Evolutionary conservation across 1,140 invertebrate genomes (phyloP), one percentile per base, ranked within the genome.

Genomic region (Sycophila sp.): DNA sequence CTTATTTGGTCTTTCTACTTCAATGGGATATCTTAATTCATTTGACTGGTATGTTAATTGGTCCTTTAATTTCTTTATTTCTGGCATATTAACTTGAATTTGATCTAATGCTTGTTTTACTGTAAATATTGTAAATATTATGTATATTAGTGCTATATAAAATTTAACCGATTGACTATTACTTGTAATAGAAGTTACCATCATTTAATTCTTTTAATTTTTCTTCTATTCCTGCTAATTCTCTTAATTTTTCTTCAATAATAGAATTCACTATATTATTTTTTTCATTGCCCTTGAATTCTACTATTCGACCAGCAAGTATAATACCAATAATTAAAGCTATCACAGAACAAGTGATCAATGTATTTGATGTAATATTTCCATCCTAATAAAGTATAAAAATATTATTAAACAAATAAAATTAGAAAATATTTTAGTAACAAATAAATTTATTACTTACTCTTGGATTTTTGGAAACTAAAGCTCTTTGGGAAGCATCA

Each of bases 201-300:
- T 70, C 49, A 64, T 64, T 56, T 26, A 70, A 47, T 56, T 62
- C 59, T 45, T 56, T 64, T 17, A 70, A 49, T 64, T 58, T 70
- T 40, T 64, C 32, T 26, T 70, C 53, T 24, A 70, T 47, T 47
- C 19, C 49, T 24, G 24, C 28, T 8, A 70, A 49, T 55, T 70
- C 53, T 58, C 28, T 56, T 28, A 64, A 36, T 58, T 64, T 69
- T 30, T 56, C 42, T 56, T 56, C 51, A 34, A 63, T 58, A 19
- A 56, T 38, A 28, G 32, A 15, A 62, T 56, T 64, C 5, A 56
- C 26, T 30, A 17, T 15, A 13, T 19, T 38, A 34, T 4, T 55
- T 63, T 32, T 11, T 32, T 62, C 15, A 19, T 64, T 22, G 28
- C 24, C 40, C 36, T 15, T 30, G 30, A 47, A 70, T 0, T 70